phyloP scores from a whole-genome alignment of 2,113 vertebrate genomes.

The Heliornis fulica region DNA sequence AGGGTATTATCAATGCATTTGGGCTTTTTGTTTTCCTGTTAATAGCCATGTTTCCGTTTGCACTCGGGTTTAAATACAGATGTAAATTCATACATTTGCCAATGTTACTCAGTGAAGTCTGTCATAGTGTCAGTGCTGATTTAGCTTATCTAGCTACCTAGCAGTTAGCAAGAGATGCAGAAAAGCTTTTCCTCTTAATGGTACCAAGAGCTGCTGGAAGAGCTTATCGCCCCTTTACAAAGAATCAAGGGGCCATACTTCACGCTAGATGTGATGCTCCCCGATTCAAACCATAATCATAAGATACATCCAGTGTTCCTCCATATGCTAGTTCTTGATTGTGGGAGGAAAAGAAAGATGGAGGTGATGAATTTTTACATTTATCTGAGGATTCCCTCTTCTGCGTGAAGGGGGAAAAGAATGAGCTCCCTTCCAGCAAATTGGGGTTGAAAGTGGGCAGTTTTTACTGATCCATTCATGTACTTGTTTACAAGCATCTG shows the following conservation, averaged over 20 bases:
- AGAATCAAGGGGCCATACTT: neutral
- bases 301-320: neutral
- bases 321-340: neutral
- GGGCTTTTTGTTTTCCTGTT: neutral
- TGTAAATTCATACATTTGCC: neutral
- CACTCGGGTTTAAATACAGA: neutral
- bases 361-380: neutral
- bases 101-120: neutral
- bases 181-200: neutral
- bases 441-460: neutral
- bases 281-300: neutral
- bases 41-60: neutral
- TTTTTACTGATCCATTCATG: neutral
- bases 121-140: neutral
- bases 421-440: fast-evolving
- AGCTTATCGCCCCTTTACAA: neutral
- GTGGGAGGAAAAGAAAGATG: neutral
- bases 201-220: neutral
- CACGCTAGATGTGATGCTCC: neutral
- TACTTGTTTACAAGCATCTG: neutral
- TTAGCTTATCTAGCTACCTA: neutral
- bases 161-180: neutral
- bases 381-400: neutral
- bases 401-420: neutral
- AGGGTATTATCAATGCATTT: neutral